Evolutionary conservation across 2,888 invertebrate genomes (phyloP), one percentile per base, ranked within the genome.

Genomic region (Drosophila acutilabella): DNA sequence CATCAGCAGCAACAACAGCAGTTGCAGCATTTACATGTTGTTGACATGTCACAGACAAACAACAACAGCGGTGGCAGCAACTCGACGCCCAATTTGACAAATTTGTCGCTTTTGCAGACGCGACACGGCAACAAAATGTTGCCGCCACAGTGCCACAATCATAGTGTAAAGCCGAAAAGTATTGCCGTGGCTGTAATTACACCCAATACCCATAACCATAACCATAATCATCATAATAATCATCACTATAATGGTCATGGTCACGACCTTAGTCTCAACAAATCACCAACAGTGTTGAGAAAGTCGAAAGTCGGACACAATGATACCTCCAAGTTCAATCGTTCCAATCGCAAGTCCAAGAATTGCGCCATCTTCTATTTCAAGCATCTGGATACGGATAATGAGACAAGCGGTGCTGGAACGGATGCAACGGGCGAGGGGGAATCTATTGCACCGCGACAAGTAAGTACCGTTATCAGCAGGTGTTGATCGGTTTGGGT

Each of bases 361-460:
- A 97, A 97, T 91, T 94, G 95, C 91, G 97, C 95, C 79, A 96
- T 95, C 71, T 97, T 96, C 92, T 97, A 97, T 93, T 97, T 96
- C 92, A 96, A 94, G 91, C 97, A 97, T 92, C 94, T 95, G 92
- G 97, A 97, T 91, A 97, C 97, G 13, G 97, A 97, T 91, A 96
- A 96, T 11, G 97, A 97, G 91, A 91, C 91, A 45, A 90, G 96
- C 88, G 90, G 88, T 58, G 81, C 81, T 36, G 90, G 87, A 30
- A 89, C 78, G 33, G 90, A 82, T 71, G 78, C 73, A 14, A 76
- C 78, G 5, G 83, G 69, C 45, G 81, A 83, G 40, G 74, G 72
- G 53, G 90, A 81, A n/a, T 14, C 16, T 38, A 41, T 16, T 18
- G 20, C 33, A 20, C 56, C 26, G 57, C 54, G 58, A 16, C 76